Conservation (phyloP, 35 echinoderm and acorn worm genomes). For the Eucidaris tribuloides region DNA sequence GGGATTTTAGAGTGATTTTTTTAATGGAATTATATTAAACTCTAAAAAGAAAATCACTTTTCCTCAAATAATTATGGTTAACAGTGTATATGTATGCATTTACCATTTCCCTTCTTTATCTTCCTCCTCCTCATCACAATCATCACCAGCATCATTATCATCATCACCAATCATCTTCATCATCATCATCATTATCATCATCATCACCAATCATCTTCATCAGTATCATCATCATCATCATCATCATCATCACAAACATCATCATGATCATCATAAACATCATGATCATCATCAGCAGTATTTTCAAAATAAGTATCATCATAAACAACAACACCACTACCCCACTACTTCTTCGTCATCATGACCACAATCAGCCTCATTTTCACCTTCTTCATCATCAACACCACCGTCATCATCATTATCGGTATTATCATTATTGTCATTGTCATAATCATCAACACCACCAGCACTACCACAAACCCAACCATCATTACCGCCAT, state of each 20-base stretch:
- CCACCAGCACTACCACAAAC: background rate
- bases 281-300: background rate
- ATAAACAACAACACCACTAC: background rate
- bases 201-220: background rate
- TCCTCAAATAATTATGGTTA: too few relatives aligned
- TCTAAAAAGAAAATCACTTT: too few relatives aligned
- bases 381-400: background rate
- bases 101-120: too few relatives aligned
- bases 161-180: background rate
- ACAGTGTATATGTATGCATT: too few relatives aligned
- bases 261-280: background rate
- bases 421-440: background rate
- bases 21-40: too few relatives aligned
- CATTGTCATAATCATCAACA: background rate
- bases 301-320: background rate
- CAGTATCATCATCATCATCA: background rate
- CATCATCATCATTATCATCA: background rate
- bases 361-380: background rate
- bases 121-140: too few relatives aligned
- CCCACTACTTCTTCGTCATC: background rate
- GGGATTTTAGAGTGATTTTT: too few relatives aligned
- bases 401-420: background rate
- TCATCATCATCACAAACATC: background rate
- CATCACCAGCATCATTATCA: background rate
- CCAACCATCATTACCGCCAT: background rate